These are phyloP conservation scores for Homarus gammarus DNA, from an alignment of 2,888 invertebrate genomes.

Conservation along the genomic window DNA sequence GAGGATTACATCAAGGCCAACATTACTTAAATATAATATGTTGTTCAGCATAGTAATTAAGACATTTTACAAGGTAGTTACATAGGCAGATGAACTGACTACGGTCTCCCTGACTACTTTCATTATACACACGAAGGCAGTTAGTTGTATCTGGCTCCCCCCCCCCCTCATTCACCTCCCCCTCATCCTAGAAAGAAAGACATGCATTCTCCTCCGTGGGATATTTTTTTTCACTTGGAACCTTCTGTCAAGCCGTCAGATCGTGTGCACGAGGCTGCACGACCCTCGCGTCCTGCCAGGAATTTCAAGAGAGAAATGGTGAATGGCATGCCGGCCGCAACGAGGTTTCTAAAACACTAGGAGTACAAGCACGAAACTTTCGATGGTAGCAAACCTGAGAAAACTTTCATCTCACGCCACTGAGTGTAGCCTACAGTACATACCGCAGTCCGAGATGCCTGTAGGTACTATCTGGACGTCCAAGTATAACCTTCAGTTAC, in stretches of 20 bases:
- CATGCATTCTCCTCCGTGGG: too few species aligned
- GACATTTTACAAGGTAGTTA: conserved; percentile 56
- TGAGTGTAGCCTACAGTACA: too few species aligned
- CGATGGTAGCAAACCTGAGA: too few species aligned
- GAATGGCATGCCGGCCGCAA: neutral
- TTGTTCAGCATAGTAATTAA: conserved; percentile 52
- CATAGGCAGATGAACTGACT: conserved; percentile 38
- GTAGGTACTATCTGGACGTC: too few species aligned
- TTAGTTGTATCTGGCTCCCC: neutral
- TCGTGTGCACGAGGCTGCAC: neutral
- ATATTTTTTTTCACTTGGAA: too few species aligned
- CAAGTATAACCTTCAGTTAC: too few species aligned
- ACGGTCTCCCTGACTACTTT: neutral
- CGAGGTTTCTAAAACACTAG: too few species aligned
- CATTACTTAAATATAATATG: conserved; percentile 55
- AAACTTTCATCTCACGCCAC: too few species aligned
- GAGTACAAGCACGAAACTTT: too few species aligned
- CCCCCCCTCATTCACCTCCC: neutral
- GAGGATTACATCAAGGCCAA: conserved; percentile 16
- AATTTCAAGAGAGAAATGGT: neutral
- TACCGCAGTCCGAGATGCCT: too few species aligned
- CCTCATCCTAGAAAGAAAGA: neutral
- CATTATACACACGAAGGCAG: conserved; percentile 3
- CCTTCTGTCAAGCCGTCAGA: too few species aligned
- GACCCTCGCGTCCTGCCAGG: neutral